Evolutionary conservation across 2,113 vertebrate genomes (phyloP).

Genomic region (Casuarius casuarius): DNA sequence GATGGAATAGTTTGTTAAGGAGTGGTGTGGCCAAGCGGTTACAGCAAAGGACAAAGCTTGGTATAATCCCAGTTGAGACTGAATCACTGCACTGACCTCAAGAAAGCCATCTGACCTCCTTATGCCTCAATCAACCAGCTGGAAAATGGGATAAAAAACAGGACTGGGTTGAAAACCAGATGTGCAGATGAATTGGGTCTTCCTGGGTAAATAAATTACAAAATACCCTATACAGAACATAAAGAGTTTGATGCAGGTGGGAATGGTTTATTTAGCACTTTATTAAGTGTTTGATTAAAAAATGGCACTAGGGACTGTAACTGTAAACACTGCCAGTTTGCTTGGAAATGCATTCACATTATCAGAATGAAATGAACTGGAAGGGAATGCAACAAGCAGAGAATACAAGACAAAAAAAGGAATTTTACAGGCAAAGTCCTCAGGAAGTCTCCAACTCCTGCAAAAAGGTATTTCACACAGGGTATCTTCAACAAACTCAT

Average conservation of each 20-base stretch:
- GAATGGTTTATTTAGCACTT: constrained; percentile 70
- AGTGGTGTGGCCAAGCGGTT: constrained; percentile 22
- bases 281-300: constrained; percentile 73
- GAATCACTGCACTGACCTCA: constrained; percentile 24
- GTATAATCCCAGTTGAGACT: constrained; percentile 32
- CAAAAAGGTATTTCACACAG: constrained; percentile 43
- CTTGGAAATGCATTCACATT: constrained; percentile 32
- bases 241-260: constrained; percentile 62
- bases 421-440: constrained; percentile 28
- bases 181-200: constrained; percentile 60
- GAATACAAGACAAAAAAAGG: neutral
- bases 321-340: constrained; percentile 55
- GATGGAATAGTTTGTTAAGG: neutral
- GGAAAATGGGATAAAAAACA: constrained; percentile 65
- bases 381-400: constrained; percentile 51
- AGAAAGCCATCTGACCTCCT: constrained; percentile 61
- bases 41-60: constrained; percentile 21
- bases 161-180: constrained; percentile 58
- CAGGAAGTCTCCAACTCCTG: constrained; percentile 28
- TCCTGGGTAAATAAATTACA: constrained; percentile 69
- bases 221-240: constrained; percentile 27
- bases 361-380: constrained; percentile 55
- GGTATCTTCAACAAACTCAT: constrained; percentile 32
- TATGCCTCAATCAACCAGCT: constrained; percentile 52
- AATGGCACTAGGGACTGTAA: constrained; percentile 44